phyloP scores from a whole-genome alignment of 64 coral and sea anemone genomes.

The Cladopsammia gracilis region DNA sequence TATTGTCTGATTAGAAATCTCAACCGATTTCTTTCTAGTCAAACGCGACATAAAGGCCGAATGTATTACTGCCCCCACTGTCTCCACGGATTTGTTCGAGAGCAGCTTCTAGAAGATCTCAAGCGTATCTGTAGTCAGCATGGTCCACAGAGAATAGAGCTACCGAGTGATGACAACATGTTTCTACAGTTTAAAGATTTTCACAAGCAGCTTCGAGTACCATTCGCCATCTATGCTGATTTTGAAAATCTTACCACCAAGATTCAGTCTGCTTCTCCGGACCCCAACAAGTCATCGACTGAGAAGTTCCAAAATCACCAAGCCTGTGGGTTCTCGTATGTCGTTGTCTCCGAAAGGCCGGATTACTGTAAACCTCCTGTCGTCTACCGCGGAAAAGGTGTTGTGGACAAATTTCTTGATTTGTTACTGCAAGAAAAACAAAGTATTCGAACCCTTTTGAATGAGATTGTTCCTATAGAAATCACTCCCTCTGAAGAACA shows the following conservation, averaged over 20 bases:
- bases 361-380: constrained; percentile 41
- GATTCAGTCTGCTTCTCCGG: constrained; percentile 7
- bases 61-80: constrained; percentile 76
- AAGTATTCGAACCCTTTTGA: constrained; percentile 19
- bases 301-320: constrained; percentile 58
- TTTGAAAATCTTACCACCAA: constrained; percentile 32
- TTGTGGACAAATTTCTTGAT: constrained; percentile 61
- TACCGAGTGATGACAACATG: constrained; percentile 32
- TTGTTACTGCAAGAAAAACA: constrained; percentile 41
- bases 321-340: not conserved
- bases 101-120: constrained; percentile 48
- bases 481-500: constrained; percentile 27
- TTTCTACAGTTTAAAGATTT: constrained; percentile 66
- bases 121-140: constrained; percentile 26
- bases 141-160: constrained; percentile 46
- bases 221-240: constrained; percentile 55
- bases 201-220: constrained; percentile 62
- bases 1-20: constrained; percentile 62
- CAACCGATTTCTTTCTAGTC: constrained; percentile 32
- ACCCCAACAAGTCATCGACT: not conserved
- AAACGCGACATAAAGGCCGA: constrained; percentile 13
- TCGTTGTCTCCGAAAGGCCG: constrained; percentile 20
- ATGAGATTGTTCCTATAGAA: constrained; percentile 53
- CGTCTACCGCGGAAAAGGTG: constrained; percentile 67
- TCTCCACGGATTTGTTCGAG: constrained; percentile 63